Evolutionary conservation across 2,888 invertebrate genomes (phyloP).

Genomic region (Caenorhabditis virilis): DNA sequence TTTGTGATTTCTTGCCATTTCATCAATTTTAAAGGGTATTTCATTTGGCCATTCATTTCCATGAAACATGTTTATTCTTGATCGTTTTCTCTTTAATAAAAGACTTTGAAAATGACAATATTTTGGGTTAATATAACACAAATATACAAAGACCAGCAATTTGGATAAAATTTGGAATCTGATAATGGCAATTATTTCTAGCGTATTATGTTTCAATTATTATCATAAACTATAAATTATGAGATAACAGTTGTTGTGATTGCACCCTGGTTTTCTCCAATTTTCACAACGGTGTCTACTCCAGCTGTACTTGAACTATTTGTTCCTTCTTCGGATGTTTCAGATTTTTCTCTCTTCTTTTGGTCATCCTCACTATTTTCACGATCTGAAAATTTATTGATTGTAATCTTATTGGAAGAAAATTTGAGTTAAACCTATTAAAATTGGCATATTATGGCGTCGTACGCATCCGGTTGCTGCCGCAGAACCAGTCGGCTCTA

Average conservation of each 20-base stretch:
- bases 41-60: not conserved
- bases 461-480: slow-evolving; percentile 27
- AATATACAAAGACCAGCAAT: slow-evolving; percentile 1
- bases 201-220: no score
- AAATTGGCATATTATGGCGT: slow-evolving; percentile 42
- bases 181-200: no score
- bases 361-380: slow-evolving; percentile 23
- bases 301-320: slow-evolving; percentile 31
- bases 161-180: no score
- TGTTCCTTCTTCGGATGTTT: slow-evolving; percentile 29
- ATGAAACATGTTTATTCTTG: slow-evolving; percentile 16
- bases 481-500: slow-evolving; percentile 48
- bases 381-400: slow-evolving; percentile 18
- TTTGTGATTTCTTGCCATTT: slow-evolving; percentile 3
- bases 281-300: slow-evolving; percentile 33
- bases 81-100: slow-evolving; percentile 1
- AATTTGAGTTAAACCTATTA: no score
- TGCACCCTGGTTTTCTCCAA: slow-evolving; percentile 18
- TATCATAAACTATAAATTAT: no score
- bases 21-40: not conserved
- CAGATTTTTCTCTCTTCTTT: slow-evolving; percentile 27
- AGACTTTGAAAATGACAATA: not conserved
- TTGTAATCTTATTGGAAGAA: no score
- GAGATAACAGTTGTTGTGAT: slow-evolving; percentile 34
- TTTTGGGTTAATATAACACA: not conserved